Base-by-base conservation (phyloP, 1,140 invertebrate genomes). In the Pantala flavescens region DNA sequence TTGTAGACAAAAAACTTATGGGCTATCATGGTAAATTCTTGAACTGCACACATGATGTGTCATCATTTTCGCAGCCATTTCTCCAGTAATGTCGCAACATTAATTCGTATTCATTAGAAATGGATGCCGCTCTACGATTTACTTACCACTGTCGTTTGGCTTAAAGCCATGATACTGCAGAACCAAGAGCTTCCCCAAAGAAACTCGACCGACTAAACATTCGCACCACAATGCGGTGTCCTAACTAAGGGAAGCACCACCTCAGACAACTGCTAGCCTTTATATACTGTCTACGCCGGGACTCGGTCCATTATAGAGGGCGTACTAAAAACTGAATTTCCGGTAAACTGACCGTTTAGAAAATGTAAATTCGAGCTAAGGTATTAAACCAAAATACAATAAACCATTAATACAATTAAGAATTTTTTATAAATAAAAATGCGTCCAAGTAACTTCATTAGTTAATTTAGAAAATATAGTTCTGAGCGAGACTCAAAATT, bases 11-110 rank as follows among this genome's bases (percentile, higher is more conserved):
- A n/a, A n/a, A n/a, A n/a, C n/a, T n/a, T n/a, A n/a, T n/a, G 9
- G 28, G 28, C 2, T 36, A 36, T 36, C 28, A 36, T 5, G 28
- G 28, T 36, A 36, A 36, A 36, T 36, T 36, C 9, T 36, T 9
- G 9, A 36, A 36, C 28, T 36, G n/a, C 49, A 63, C 12, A 19
- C n/a, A 63, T 63, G 49, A 63, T 63, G 49, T 63, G 49, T 63
- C 49, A 63, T 63, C 49, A 63, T 63, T 63, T 63, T 63, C 49
- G 49, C 49, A 63, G 49, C 49, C 49, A 63, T 63, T 63, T 63
- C 49, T 16, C 49, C 49, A 5, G 49, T 19, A 12, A 63, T 63
- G 49, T 63, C 49, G 49, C 14, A 63, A 63, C n/a, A 63, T 21
- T 63, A 16, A 7, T 63, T 63, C 14, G n/a, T 7, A 63, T 21